Evolutionary conservation across 2,797 vertebrate genomes (phyloP).

Genomic region (Novumbra hubbsi): DNA sequence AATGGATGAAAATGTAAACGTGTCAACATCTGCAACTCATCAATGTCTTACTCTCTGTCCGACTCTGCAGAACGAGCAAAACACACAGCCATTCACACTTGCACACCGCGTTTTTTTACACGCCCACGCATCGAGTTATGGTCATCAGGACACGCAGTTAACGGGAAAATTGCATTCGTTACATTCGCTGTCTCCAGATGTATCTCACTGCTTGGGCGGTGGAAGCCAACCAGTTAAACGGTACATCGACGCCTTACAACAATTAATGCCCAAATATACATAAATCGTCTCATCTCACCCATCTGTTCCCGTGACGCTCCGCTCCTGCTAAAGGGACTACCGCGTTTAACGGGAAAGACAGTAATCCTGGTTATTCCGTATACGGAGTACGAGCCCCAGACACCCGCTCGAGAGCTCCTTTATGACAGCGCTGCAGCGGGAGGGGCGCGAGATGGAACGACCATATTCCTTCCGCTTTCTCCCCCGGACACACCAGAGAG

Average conservation of each 20-base stretch:
- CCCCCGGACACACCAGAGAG: conserved; percentile 53
- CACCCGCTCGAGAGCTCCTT: conserved; percentile 53
- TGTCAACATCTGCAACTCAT: conserved; percentile 78
- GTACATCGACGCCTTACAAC: background rate
- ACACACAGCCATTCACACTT: background rate
- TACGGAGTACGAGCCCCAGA: conserved; percentile 43
- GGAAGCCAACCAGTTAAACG: background rate
- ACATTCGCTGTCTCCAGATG: conserved; percentile 54
- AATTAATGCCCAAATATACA: background rate
- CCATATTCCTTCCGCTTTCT: conserved; percentile 72
- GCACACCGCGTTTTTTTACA: conserved; percentile 13
- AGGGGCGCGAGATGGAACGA: conserved; percentile 65
- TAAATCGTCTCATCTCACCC: conserved; percentile 57
- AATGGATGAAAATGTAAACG: conserved; percentile 64
- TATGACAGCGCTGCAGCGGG: conserved; percentile 60
- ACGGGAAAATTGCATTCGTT: background rate
- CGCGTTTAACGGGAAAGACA: conserved; percentile 28
- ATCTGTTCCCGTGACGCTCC: conserved; percentile 66
- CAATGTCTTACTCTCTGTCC: conserved; percentile 32
- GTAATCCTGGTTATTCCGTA: conserved; percentile 29
- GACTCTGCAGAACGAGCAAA: background rate
- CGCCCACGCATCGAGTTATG: conserved; percentile 47
- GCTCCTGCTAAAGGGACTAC: conserved; percentile 45
- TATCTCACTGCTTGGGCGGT: conserved; percentile 23
- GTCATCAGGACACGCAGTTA: conserved; percentile 23